phyloP scores from a whole-genome alignment of 2,888 invertebrate genomes.

The Cryptocephalus primarius region DNA sequence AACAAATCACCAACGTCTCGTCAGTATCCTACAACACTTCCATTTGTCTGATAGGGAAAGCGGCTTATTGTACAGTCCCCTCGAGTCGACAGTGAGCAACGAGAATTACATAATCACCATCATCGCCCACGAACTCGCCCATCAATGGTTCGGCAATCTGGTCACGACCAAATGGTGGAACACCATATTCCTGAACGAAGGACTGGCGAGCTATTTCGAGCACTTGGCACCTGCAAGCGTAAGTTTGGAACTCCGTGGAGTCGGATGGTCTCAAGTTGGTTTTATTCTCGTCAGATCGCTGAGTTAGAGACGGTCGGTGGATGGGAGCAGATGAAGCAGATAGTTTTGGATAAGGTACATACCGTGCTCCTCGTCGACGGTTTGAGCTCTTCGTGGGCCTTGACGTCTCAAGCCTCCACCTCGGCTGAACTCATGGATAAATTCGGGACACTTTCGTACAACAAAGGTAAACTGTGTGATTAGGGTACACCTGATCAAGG shows the following conservation, averaged over 20 bases:
- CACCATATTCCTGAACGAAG: constrained; percentile 64
- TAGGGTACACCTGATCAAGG: too few species aligned
- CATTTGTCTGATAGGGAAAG: too few species aligned
- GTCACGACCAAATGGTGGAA: constrained; percentile 70
- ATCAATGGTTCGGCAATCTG: constrained; percentile 75
- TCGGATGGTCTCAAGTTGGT: too few species aligned
- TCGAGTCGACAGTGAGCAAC: too few species aligned
- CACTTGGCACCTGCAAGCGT: constrained; percentile 38
- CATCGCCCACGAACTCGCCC: constrained; percentile 68
- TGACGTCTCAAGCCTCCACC: constrained; percentile 46
- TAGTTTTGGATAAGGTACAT: constrained; percentile 60
- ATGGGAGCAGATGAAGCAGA: constrained; percentile 57
- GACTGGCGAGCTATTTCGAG: constrained; percentile 64
- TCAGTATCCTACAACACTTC: too few species aligned
- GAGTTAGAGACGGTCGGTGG: too few species aligned
- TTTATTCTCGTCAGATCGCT: too few species aligned
- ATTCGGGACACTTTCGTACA: constrained; percentile 49
- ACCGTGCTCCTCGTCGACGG: constrained; percentile 50
- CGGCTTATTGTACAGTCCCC: too few species aligned
- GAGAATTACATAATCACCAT: constrained; percentile 33
- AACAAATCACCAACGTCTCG: too few species aligned
- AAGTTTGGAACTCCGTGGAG: too few species aligned
- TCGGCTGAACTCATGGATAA: constrained; percentile 47
- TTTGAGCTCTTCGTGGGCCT: constrained; percentile 43
- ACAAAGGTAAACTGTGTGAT: constrained; percentile 18